A percentile compares a stretch with the other conserved stretches of the same genome.
Evolutionary conservation across 2,797 vertebrate genomes (phyloP).

Genomic region (Alectoris magna): DNA sequence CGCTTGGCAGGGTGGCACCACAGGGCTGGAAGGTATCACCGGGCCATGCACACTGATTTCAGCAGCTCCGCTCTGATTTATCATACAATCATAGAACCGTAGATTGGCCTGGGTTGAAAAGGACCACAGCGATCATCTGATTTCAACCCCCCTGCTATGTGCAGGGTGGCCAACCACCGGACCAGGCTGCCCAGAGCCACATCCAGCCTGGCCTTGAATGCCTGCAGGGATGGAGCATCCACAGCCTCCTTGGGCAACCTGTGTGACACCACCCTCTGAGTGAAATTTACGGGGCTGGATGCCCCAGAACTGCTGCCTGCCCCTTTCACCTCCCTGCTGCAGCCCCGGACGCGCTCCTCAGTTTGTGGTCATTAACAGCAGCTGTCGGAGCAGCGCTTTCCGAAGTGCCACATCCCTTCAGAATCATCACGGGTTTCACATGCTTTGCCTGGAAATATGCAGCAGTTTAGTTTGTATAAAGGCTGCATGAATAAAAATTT

Average conservation of each 20-base stretch:
- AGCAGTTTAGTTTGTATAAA: not conserved
- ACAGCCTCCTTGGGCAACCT: too few relatives aligned
- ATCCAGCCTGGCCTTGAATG: too few relatives aligned
- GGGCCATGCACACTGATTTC: not conserved
- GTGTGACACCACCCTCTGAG: too few relatives aligned
- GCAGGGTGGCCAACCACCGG: too few relatives aligned
- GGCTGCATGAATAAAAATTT: slow-evolving; percentile 36
- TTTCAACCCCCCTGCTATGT: too few relatives aligned
- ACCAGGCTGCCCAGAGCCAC: too few relatives aligned
- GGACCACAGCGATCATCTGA: too few relatives aligned
- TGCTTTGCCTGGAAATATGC: not conserved
- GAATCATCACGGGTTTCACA: not conserved
- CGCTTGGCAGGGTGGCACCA: not conserved
- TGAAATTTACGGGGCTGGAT: not conserved
- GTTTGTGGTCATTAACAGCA: slow-evolving; percentile 6
- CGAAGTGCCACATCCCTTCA: not conserved
- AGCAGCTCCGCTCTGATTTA: not conserved
- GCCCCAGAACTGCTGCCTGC: fast-evolving
- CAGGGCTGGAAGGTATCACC: slow-evolving; percentile 19
- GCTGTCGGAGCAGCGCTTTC: not conserved
- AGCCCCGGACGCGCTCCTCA: not conserved
- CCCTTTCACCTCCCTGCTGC: not conserved
- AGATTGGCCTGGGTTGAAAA: too few relatives aligned
- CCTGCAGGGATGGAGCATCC: too few relatives aligned
- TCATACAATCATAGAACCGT: too few relatives aligned